Base-by-base conservation (phyloP, 30 jellyfish, hydroid and myxozoan genomes). In the Mastigias papua region DNA sequence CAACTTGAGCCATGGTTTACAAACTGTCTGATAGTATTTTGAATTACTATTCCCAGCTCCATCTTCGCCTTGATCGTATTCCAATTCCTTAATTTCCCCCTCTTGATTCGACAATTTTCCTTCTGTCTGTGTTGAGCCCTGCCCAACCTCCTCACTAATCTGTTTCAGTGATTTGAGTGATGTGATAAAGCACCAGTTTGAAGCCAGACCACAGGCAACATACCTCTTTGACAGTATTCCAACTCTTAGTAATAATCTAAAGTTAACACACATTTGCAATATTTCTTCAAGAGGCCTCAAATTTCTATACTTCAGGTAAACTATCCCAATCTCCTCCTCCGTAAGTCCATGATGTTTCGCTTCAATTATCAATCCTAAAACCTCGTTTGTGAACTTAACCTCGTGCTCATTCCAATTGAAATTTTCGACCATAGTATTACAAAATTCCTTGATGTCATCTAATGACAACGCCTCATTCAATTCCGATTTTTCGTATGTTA, bases 1-100 rank as follows among this genome's bases (percentile, higher is more conserved):
- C 84, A 93, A 20, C 46, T 73, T 76, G 67, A 93, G 63, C 98
- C 98, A 93, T 11, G 98, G 98, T 4, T 71, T 46, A 29, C 91
- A 87, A 34, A 76, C 48, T 0, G 51, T 76, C 34, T 76, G 86
- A 46, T 48, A 48, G 68, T 15, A 82, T 15, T 31, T 23, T 20
- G 33, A 33, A 30, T 68, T 73, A 2, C 23, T 80, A 26, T 49
- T 68, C 46, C 1, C 4, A 2, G 78, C 6, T 29, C 27, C 67
- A 51, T 10, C 5, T 9, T 21, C 67, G 17, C 27, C 23, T 51
- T 16, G 16, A 4, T 23, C 25, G 17, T 5, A 5, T 51, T 28
- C 51, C 48, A 3, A 1, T 4, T 27, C 58, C 4, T 28, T 25
- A 69, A 21, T 31, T 69, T 27, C 33, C 19, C 34, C 21, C 49